Evolutionary conservation across 2,888 invertebrate species (phyloP).

Genomic region (Macaria liturata): DNA sequence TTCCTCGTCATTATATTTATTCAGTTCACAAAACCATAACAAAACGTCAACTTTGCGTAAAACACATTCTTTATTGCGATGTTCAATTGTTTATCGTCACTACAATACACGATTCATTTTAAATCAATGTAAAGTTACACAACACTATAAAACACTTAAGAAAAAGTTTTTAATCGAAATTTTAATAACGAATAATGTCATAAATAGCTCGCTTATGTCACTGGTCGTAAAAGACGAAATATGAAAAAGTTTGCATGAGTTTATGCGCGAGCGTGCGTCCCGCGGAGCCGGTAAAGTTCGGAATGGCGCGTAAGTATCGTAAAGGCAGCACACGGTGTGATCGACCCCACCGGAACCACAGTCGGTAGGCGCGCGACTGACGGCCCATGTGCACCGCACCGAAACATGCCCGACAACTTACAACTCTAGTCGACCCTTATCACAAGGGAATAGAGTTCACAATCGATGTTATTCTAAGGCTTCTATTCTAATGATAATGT

Average conservation of each 20-base stretch:
- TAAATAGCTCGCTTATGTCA: neutral
- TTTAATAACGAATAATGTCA: conserved; percentile 10
- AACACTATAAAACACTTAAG: conserved; percentile 23
- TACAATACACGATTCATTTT: conserved; percentile 17
- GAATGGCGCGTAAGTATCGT: conserved; percentile 52
- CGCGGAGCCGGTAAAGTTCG: conserved; percentile 55
- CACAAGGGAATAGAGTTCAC: conserved; percentile 39
- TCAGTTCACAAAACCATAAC: conserved; percentile 48
- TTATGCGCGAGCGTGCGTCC: conserved; percentile 63
- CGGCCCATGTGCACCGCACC: conserved; percentile 78
- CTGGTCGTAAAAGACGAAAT: conserved; percentile 21
- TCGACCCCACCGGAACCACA: conserved; percentile 84
- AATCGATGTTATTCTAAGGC: conserved; percentile 30
- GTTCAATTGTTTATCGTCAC: conserved; percentile 24
- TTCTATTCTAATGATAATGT: conserved; percentile 59
- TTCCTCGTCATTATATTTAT: conserved; percentile 45
- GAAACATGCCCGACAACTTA: conserved; percentile 61
- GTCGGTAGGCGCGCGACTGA: conserved; percentile 77
- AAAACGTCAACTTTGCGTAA: conserved; percentile 34
- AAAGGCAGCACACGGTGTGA: conserved; percentile 71
- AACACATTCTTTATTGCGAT: conserved; percentile 25
- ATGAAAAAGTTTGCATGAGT: conserved; percentile 36
- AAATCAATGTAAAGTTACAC: conserved; percentile 15
- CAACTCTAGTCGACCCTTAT: conserved; percentile 27
- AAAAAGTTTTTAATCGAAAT: conserved; percentile 17